These are phyloP conservation scores for Urechis unicinctus DNA, from an alignment of 2,888 invertebrate species.

Conservation along the genomic window DNA sequence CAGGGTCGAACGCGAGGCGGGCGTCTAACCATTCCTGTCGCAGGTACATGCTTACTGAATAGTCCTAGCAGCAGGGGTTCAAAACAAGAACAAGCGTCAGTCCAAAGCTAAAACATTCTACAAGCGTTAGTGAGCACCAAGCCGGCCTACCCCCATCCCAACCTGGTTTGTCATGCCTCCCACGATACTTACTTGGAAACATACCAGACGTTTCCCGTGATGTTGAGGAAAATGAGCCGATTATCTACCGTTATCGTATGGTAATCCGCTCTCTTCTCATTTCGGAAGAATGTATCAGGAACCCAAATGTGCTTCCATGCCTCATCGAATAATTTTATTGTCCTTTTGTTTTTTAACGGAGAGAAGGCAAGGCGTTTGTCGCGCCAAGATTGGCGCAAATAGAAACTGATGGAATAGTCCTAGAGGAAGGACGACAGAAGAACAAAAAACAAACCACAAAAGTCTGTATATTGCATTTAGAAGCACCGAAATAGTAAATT, in stretches of 20 bases:
- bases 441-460: too few species aligned
- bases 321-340: constrained; percentile 3
- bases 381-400: constrained; percentile 12
- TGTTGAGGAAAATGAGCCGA: constrained; percentile 8
- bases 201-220: constrained; percentile 12
- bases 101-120: too few species aligned
- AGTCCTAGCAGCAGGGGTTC: constrained; percentile 16
- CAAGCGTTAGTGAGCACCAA: too few species aligned
- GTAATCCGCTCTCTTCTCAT: constrained; percentile 15
- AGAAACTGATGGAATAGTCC: constrained; percentile 13
- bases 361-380: constrained; percentile 9
- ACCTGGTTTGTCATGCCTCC: neutral
- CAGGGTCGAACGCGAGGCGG: constrained; percentile 15
- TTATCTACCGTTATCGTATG: constrained; percentile 13
- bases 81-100: too few species aligned
- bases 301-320: constrained; percentile 13
- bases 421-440: neutral
- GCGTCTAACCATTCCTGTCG: constrained; percentile 22
- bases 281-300: constrained; percentile 17
- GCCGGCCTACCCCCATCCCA: neutral
- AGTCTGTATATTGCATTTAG: too few species aligned
- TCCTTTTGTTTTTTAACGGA: neutral
- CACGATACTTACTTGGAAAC: constrained; percentile 15
- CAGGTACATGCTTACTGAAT: constrained; percentile 22
- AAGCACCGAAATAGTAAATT: too few species aligned